Conservation (phyloP, 2,888 invertebrate genomes). For the Chalcosyrphus nemorum region DNA sequence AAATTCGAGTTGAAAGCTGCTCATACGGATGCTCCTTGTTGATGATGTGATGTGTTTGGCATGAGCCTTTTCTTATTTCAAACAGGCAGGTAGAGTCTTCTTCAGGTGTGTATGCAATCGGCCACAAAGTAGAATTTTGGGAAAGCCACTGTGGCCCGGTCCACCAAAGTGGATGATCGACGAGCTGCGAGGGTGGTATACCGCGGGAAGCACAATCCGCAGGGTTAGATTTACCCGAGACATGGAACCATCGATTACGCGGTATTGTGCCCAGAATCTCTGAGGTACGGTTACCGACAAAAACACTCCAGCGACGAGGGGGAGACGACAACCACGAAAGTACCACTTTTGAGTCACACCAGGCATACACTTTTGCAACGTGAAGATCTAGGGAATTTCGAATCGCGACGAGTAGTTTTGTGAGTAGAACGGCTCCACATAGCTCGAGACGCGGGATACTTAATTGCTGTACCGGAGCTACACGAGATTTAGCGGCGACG, state of each 20-base stretch:
- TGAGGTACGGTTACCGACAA: conserved; percentile 55
- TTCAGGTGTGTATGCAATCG: neutral
- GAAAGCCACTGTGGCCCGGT: conserved; percentile 62
- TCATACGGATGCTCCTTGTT: conserved; percentile 1
- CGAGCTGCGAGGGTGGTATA: conserved; percentile 28
- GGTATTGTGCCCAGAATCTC: conserved; percentile 42
- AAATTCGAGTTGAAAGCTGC: conserved; percentile 3
- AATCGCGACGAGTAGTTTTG: neutral
- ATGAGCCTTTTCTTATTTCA: no score
- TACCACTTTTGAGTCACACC: conserved; percentile 76
- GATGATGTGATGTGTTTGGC: no score
- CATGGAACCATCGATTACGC: conserved; percentile 56
- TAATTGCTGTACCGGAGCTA: conserved; percentile 15
- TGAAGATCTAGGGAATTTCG: neutral
- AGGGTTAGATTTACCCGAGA: conserved; percentile 55
- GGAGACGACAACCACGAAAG: conserved; percentile 74
- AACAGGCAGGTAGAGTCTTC: neutral
- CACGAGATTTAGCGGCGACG: conserved; percentile 23
- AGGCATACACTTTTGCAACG: neutral
- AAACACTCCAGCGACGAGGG: conserved; percentile 37
- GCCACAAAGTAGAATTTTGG: no score
- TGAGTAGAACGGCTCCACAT: neutral
- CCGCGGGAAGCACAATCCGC: conserved; percentile 71
- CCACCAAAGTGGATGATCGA: conserved; percentile 62
- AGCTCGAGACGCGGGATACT: conserved; percentile 17